A percentile compares a stretch with the other conserved stretches of the same genome.
phyloP scores from a whole-genome alignment of 2,113 vertebrate species.

The Panthera tigris region DNA sequence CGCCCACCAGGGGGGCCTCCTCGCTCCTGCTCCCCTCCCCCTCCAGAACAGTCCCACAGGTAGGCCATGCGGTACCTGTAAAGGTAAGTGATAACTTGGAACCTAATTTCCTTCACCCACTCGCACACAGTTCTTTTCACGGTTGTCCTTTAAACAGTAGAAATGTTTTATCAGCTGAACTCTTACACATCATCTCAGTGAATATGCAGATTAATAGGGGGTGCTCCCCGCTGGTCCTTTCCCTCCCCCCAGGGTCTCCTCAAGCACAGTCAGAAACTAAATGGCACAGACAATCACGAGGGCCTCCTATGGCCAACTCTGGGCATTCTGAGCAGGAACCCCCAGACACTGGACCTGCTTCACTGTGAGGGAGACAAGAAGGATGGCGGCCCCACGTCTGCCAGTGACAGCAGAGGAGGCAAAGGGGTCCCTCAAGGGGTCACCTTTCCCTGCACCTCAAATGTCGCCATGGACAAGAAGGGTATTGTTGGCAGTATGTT shows the following conservation, averaged over 20 bases:
- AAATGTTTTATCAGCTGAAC: not conserved
- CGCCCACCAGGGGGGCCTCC: not conserved
- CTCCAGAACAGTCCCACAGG: not conserved
- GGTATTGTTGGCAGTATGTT: not conserved
- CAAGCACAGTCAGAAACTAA: not conserved
- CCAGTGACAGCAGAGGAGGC: not conserved
- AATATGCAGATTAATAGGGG: not conserved
- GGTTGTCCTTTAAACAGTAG: not conserved
- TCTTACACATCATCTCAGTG: not conserved
- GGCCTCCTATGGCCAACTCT: not conserved
- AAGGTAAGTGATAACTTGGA: not conserved
- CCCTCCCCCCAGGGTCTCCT: not conserved
- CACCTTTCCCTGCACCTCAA: not conserved
- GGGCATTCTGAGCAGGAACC: not conserved
- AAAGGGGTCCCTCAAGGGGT: not conserved
- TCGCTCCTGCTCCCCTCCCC: not conserved
- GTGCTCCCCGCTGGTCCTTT: too few relatives aligned
- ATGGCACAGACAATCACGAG: not conserved
- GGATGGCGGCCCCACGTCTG: not conserved
- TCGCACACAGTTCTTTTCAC: not conserved
- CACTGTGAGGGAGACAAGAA: not conserved
- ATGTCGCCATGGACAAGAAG: not conserved
- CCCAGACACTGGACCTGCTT: not conserved
- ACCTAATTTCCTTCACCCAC: not conserved
- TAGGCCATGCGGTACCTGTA: not conserved